Base-by-base conservation (phyloP, 2,797 vertebrate genomes). In the Phoxinus dragarum region DNA sequence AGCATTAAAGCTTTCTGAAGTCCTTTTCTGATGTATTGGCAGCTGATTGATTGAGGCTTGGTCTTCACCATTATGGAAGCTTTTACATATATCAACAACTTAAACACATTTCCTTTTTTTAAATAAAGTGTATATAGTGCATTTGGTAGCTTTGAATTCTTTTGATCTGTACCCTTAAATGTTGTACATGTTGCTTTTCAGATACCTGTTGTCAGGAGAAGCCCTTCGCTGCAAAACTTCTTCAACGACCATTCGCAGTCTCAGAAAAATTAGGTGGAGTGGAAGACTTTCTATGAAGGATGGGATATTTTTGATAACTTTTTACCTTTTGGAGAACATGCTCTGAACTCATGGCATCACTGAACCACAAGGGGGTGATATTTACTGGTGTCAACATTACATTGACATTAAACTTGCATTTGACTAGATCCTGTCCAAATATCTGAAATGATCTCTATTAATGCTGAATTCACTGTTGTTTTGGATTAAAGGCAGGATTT, bases 201-300 rank as follows among this genome's bases (percentile, higher is more conserved):
- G 89, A 85, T 88, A 54, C 84, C 82, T 73, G 49, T 89, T 66
- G 78, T 88, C 64, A 76, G 82, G 85, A 88, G 85, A 85, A 88
- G 75, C 75, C 84, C 81, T 27, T 89, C 88, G n/a, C 86, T 90
- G 59, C 88, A 87, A 84, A 88, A 87, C 72, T 82, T 88, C 88
- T 82, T 88, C 81, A 83, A 75, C 14, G 36, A 87, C 67, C 86
- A 56, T 66, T 80, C 56, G 80, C 87, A 83, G 66, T 84, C 69
- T 68, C 84, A 84, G 72, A 89, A 88, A 84, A 61, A 72, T 38
- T 89, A 52, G 86, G 34, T 27, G 27, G 75, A 47, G 73, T 69
- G 74, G 68, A 76, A 78, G 31, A 74, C 75, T 21, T 77, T 84
- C 82, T 74, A 71, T 67, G 19, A 61, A 72, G 19, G 34, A 78